These are phyloP conservation scores for Elysia crispata DNA, from an alignment of 2,888 invertebrate genomes.

Conservation along the genomic window DNA sequence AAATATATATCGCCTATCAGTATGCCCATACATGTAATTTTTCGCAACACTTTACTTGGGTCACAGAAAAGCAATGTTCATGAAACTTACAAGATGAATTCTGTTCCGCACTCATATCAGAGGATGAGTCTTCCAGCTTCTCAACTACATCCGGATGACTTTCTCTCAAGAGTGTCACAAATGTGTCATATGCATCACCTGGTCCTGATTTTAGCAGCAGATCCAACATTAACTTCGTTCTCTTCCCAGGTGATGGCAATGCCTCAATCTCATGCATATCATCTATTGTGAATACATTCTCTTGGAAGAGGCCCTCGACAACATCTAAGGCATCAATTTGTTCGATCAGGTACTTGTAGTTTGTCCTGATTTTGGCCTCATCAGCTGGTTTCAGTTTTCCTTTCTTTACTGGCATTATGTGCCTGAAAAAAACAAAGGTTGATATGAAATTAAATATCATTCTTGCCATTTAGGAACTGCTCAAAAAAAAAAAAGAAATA, in stretches of 20 bases:
- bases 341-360: neutral
- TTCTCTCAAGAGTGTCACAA: slow-evolving; percentile 14
- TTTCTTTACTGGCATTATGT: neutral
- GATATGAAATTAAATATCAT: neutral
- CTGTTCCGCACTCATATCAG: neutral
- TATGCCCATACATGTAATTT: no score
- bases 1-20: no score
- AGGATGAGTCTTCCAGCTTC: neutral
- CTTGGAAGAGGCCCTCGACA: neutral
- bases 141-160: slow-evolving; percentile 10
- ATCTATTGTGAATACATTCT: neutral
- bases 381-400: slow-evolving; percentile 34
- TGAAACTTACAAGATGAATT: neutral
- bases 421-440: neutral
- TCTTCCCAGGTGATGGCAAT: neutral
- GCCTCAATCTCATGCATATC: slow-evolving; percentile 21
- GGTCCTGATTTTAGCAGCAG: slow-evolving; percentile 26
- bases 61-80: no score
- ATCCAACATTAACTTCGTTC: slow-evolving; percentile 15
- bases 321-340: slow-evolving; percentile 20
- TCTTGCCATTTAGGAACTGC: no score
- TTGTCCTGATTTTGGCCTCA: neutral
- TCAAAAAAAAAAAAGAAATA: no score
- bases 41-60: no score
- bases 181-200: slow-evolving; percentile 11